Conservation (phyloP, 1,140 invertebrate genomes). For the Ganaspis sp. region DNA sequence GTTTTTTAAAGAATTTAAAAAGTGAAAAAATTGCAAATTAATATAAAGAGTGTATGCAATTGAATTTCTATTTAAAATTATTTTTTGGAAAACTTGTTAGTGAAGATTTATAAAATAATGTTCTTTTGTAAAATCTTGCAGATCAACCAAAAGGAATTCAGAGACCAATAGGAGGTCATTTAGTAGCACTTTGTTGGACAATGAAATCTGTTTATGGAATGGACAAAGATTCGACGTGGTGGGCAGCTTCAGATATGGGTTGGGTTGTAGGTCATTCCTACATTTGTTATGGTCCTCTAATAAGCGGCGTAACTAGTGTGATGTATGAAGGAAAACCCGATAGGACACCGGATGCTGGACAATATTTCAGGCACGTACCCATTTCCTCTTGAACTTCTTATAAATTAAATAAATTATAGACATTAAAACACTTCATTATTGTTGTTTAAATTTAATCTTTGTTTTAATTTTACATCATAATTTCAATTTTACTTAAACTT, state of each 20-base stretch:
- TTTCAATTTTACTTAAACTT: too few relatives aligned
- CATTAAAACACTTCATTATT: too few relatives aligned
- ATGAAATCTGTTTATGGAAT: slow-evolving; percentile 91
- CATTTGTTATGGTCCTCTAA: slow-evolving; percentile 92
- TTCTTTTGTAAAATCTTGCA: too few relatives aligned
- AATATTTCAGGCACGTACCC: slow-evolving; percentile 86
- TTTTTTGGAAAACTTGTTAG: too few relatives aligned
- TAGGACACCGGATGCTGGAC: slow-evolving; percentile 91
- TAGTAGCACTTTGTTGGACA: slow-evolving; percentile 89
- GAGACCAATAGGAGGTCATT: slow-evolving; percentile 90
- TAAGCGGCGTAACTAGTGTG: slow-evolving; percentile 88
- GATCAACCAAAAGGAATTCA: slow-evolving; percentile 90
- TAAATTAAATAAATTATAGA: neutral
- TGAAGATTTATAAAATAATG: neutral
- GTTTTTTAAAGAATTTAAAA: too few relatives aligned
- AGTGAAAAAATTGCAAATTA: too few relatives aligned
- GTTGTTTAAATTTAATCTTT: too few relatives aligned
- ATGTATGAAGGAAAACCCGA: slow-evolving; percentile 97
- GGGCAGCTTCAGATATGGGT: slow-evolving; percentile 92
- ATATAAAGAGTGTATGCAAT: too few relatives aligned
- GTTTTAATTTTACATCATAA: too few relatives aligned
- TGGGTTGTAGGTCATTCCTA: slow-evolving; percentile 97
- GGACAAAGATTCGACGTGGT: slow-evolving; percentile 90
- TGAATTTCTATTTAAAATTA: too few relatives aligned
- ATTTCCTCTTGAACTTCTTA: slow-evolving; percentile 9